Conservation (phyloP, 2,888 invertebrate genomes). For the Venustoraphidia nigricollis region DNA sequence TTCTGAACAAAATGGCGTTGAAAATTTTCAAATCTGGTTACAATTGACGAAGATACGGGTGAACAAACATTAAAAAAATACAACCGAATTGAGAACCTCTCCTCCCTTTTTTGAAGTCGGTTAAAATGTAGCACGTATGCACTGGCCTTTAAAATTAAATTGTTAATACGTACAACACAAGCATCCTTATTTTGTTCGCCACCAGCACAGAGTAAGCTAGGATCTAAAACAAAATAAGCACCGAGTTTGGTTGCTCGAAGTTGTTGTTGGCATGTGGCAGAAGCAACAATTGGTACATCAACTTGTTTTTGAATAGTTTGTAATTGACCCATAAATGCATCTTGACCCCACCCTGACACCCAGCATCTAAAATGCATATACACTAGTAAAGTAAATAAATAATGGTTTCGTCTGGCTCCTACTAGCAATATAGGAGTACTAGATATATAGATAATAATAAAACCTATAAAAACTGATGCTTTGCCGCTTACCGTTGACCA, state of each 20-base stretch:
- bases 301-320: conserved; percentile 55
- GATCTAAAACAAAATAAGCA: conserved; percentile 39
- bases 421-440: too few species aligned
- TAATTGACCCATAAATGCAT: conserved; percentile 46
- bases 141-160: too few species aligned
- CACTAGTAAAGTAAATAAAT: not conserved
- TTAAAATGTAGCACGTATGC: not conserved
- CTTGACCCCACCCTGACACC: conserved; percentile 81
- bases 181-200: conserved; percentile 27
- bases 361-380: conserved; percentile 30
- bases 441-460: too few species aligned
- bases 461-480: too few species aligned
- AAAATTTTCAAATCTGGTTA: too few species aligned
- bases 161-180: conserved; percentile 21
- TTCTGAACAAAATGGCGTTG: too few species aligned
- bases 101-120: too few species aligned
- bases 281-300: conserved; percentile 48
- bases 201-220: conserved; percentile 32
- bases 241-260: conserved; percentile 51
- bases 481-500: conserved; percentile 31
- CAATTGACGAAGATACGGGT: too few species aligned
- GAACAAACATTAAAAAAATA: too few species aligned
- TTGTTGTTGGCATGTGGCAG: conserved; percentile 42
- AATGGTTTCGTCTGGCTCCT: too few species aligned
- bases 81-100: too few species aligned